These are phyloP conservation scores for Leguminivora glycinivorella DNA, from an alignment of 1,140 invertebrate species.

Conservation along the genomic window DNA sequence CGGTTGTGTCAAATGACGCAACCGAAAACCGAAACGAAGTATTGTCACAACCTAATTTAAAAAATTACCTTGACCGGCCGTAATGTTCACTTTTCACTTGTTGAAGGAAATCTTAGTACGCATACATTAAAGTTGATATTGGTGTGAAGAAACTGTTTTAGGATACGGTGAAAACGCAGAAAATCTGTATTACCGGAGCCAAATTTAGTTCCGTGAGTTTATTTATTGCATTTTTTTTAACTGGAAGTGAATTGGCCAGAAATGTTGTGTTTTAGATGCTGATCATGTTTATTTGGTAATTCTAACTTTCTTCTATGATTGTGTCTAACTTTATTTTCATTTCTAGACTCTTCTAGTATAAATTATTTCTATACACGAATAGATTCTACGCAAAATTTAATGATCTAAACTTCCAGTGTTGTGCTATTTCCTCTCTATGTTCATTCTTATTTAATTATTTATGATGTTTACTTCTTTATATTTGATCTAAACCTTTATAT, in stretches of 20 bases:
- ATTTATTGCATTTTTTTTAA: background rate
- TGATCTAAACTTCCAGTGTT: no score
- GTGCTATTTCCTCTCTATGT: no score
- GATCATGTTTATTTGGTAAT: no score
- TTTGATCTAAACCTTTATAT: no score
- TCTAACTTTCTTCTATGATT: no score
- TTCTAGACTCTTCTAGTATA: no score
- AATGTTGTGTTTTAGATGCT: background rate
- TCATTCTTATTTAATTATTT: no score
- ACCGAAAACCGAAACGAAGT: constrained; percentile 13
- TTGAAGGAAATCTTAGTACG: background rate
- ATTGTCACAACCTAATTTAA: background rate
- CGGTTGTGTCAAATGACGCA: constrained; percentile 25
- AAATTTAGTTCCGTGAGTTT: background rate
- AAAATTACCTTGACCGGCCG: background rate
- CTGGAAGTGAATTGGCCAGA: background rate
- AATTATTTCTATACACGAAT: no score
- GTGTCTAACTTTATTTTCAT: no score
- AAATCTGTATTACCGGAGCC: background rate
- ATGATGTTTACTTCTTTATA: no score
- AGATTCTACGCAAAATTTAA: no score
- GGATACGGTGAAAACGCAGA: background rate
- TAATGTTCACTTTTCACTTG: background rate
- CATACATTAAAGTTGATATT: background rate
- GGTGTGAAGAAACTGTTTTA: background rate